Evolutionary conservation across 2,797 vertebrate genomes (phyloP).

Genomic region (Naso thynnoides): DNA sequence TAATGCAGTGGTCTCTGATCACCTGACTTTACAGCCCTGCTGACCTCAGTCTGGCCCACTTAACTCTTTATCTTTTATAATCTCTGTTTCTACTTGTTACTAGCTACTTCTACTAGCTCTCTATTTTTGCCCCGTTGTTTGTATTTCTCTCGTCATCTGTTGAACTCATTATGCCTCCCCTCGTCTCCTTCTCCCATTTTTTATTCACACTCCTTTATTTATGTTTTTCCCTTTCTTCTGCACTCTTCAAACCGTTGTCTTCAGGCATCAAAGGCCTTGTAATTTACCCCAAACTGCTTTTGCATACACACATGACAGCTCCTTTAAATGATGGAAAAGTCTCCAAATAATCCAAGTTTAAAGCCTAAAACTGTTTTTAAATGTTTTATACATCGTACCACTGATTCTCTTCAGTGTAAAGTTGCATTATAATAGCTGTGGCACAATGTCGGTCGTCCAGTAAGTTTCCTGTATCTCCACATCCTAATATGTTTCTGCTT

Average conservation of each 20-base stretch:
- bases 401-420: constrained; percentile 2
- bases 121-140: constrained; percentile 52
- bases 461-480: too few relatives aligned
- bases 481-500: not conserved
- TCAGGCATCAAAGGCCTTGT: constrained; percentile 63
- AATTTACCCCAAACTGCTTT: constrained; percentile 54
- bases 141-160: constrained; percentile 42
- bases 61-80: constrained; percentile 20
- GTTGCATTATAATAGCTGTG: too few relatives aligned
- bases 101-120: constrained; percentile 20
- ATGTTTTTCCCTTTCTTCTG: constrained; percentile 41
- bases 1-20: constrained; percentile 33
- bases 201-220: constrained; percentile 53
- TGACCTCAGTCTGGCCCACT: constrained; percentile 44
- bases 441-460: too few relatives aligned
- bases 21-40: constrained; percentile 13
- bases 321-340: constrained; percentile 32
- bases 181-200: constrained; percentile 39
- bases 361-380: constrained; percentile 26
- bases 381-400: constrained; percentile 1
- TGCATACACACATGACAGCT: constrained; percentile 14
- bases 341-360: constrained; percentile 26
- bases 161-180: constrained; percentile 41
- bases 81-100: constrained; percentile 15
- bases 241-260: constrained; percentile 53